Evolutionary conservation across 2,113 vertebrate species (phyloP).

Genomic region (Dasypus novemcinctus): DNA sequence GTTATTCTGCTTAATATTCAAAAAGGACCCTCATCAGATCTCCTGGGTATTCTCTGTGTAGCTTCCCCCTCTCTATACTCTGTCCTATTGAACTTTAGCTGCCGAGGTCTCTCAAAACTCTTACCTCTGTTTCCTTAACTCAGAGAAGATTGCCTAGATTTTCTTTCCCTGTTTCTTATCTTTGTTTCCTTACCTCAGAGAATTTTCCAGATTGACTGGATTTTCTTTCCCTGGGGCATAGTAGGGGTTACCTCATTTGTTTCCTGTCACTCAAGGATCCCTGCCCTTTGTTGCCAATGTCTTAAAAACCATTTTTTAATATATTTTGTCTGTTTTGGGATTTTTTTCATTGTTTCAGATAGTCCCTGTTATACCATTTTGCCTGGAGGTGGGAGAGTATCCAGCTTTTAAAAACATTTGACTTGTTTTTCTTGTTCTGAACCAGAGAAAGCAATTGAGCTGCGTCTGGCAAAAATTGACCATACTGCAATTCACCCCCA

Average conservation of each 20-base stretch:
- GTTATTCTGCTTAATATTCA: not conserved
- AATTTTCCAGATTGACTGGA: not conserved
- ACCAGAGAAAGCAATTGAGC: constrained; percentile 96
- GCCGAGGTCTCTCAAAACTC: not conserved
- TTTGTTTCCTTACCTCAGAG: not conserved
- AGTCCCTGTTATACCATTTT: not conserved
- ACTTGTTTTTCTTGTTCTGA: constrained; percentile 13
- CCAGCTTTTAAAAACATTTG: not conserved
- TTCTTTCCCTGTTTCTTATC: not conserved
- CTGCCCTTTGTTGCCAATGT: not conserved
- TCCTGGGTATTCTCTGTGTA: not conserved
- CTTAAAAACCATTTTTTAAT: not conserved
- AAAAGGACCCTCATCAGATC: not conserved
- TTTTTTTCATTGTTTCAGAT: not conserved
- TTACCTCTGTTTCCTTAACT: not conserved
- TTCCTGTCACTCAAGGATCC: not conserved
- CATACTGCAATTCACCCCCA: constrained; percentile 97
- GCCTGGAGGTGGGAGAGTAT: not conserved
- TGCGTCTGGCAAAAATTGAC: constrained; percentile 96
- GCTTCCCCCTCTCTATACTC: not conserved
- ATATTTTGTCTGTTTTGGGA: not conserved
- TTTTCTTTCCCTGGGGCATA: not conserved
- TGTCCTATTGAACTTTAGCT: not conserved
- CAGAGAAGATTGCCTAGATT: not conserved
- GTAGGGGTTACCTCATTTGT: not conserved